Base-by-base conservation (phyloP, 2,888 invertebrate species). In the Augiades crinisus region DNA sequence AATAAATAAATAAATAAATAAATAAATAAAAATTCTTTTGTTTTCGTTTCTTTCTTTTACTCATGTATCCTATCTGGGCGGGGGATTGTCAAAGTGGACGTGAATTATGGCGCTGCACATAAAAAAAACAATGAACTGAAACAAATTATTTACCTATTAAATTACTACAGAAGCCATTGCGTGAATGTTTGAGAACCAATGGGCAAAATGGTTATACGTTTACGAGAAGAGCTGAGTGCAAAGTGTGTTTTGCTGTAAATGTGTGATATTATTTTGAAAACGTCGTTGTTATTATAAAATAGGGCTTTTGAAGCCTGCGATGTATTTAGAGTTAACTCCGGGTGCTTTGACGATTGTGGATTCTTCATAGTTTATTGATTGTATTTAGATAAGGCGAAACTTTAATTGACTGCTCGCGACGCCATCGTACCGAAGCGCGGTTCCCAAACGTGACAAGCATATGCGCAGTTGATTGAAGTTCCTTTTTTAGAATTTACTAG, bases 321-420 rank as follows among this genome's bases (percentile, higher is more conserved):
- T 86, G 85, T 87, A 85, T 78, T 83, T 84, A 87, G 83, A 81
- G 76, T 81, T 81, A 87, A 88, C 79, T 83, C 81, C 87, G 85
- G 89, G 89, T 89, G 89, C 89, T 89, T 89, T 86, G 84, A 87
- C 85, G 83, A 87, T 86, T 86, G 86, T 86, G 87, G 85, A 87
- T 75, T 83, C 80, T 83, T 72, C 76, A 81, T 87, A 87, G 85
- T 81, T 81, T 78, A 82, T 72, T 72, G 72, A 80, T 83, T 83
- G 83, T 84, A 83, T 41, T 75, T 87, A 83, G 81, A 78, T 78
- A 61, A 58, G 56, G 37, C 21, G 47, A 47, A 59, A 57, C 59
- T 57, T 57, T 59, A 55, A 56, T 58, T 54, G 58, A 60, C 59
- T 60, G 52, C 45, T 13, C 47, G 33, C 33, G 38, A 24, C 30